These are phyloP conservation scores for Paramisgurnus dabryanus DNA, from an alignment of 2,113 vertebrate species.

Conservation along the genomic window DNA sequence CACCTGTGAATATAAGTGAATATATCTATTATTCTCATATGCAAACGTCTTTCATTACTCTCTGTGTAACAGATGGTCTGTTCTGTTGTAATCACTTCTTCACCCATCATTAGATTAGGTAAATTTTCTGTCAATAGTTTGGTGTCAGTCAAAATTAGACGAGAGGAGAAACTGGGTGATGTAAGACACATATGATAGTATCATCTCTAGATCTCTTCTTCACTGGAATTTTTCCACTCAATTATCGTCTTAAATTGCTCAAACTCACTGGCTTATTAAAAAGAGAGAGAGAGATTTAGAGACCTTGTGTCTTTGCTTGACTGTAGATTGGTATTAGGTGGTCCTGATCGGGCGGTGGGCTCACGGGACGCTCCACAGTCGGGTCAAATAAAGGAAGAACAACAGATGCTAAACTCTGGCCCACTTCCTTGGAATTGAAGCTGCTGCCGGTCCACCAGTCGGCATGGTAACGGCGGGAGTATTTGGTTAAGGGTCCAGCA, in stretches of 20 bases:
- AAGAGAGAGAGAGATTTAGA: background rate
- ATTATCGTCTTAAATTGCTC: too few species aligned
- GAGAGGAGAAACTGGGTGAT: background rate
- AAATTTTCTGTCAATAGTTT: conserved; percentile 33
- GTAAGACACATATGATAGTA: background rate
- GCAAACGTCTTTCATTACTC: background rate
- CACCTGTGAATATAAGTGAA: conserved; percentile 72
- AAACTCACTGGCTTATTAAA: too few species aligned
- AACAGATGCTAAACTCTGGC: conserved; percentile 80
- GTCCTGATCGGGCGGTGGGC: conserved; percentile 62
- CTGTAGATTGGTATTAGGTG: conserved; percentile 79
- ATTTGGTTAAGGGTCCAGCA: conserved; percentile 90
- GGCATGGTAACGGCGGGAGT: conserved; percentile 78
- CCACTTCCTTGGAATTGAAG: conserved; percentile 88
- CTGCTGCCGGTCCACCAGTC: conserved; percentile 79
- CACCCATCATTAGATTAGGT: conserved; percentile 31
- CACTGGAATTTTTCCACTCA: too few species aligned
- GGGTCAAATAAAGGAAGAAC: conserved; percentile 84
- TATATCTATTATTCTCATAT: background rate
- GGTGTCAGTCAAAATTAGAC: conserved; percentile 20
- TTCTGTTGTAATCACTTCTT: conserved; percentile 31
- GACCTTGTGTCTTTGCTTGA: conserved; percentile 85
- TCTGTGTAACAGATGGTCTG: conserved; percentile 32
- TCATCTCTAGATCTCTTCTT: too few species aligned
- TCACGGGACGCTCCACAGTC: conserved; percentile 56